Evolutionary conservation across 2,888 invertebrate genomes (phyloP).

Genomic region (Electrophaes corylata): DNA sequence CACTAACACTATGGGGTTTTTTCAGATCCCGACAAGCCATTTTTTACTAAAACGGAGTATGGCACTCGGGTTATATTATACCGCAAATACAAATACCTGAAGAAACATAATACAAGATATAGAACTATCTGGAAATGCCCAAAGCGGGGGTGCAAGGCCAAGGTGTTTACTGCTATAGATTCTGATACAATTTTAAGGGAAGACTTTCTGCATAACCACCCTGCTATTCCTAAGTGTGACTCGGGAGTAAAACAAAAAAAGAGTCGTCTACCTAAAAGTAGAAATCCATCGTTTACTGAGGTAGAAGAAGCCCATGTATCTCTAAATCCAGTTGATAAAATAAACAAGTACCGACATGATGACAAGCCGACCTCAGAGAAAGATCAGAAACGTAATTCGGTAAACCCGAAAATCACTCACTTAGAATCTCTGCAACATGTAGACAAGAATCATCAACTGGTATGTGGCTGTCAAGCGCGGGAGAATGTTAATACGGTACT

Average conservation of each 20-base stretch:
- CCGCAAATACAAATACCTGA: slow-evolving; percentile 12
- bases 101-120: neutral
- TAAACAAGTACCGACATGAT: slow-evolving; percentile 9
- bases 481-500: slow-evolving; percentile 3
- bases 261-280: neutral
- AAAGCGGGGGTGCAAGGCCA: slow-evolving; percentile 2
- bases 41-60: neutral
- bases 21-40: slow-evolving; percentile 11
- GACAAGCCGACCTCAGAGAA: neutral
- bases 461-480: neutral
- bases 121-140: slow-evolving; percentile 5
- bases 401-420: neutral
- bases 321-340: slow-evolving; percentile 10
- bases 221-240: neutral
- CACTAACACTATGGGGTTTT: neutral
- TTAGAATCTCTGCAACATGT: neutral
- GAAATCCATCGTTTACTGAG: slow-evolving; percentile 12
- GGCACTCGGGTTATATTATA: slow-evolving; percentile 3
- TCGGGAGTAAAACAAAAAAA: neutral
- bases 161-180: slow-evolving; percentile 1
- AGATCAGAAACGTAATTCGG: neutral
- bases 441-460: neutral
- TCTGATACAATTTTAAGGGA: slow-evolving; percentile 2
- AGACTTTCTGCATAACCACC: slow-evolving; percentile 5
- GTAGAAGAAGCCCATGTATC: slow-evolving; percentile 15